Percentiles rank a stretch among this genome's conserved stretches.
Evolutionary conservation across 1,140 invertebrate genomes (phyloP).

Genomic region (Zaprionus davidi): DNA sequence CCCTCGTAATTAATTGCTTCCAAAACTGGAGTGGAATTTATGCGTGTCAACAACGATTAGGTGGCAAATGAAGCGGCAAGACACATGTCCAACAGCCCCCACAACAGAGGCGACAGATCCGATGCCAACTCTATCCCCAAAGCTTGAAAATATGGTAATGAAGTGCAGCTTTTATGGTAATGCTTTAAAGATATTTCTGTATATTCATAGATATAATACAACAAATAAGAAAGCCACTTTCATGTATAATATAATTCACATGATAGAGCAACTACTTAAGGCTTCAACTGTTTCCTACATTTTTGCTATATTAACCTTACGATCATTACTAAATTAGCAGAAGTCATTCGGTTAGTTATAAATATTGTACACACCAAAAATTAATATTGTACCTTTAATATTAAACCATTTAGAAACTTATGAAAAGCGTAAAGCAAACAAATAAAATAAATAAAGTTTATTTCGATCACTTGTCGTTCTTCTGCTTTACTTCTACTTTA

Average conservation of each 20-base stretch:
- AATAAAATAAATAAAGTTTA: no score
- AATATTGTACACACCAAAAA: no score
- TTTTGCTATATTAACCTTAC: no score
- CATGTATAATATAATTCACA: no score
- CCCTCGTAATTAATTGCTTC: conserved; percentile 50
- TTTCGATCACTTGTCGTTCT: no score
- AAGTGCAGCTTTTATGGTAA: not conserved
- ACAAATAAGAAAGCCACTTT: not conserved
- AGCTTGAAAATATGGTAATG: not conserved
- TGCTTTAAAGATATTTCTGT: no score
- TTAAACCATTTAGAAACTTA: accelerated
- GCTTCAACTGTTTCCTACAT: no score
- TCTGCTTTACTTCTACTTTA: not conserved
- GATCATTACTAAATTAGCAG: no score
- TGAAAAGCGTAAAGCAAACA: no score
- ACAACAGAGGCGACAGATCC: conserved; percentile 17
- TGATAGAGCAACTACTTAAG: no score
- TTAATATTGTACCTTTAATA: no score
- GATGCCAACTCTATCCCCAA: not conserved
- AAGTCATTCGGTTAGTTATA: no score
- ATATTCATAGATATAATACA: not conserved
- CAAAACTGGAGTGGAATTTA: conserved; percentile 54
- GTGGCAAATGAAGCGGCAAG: conserved; percentile 60
- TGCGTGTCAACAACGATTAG: conserved; percentile 74
- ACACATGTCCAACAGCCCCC: conserved; percentile 59